Base-by-base conservation (phyloP, 2,797 vertebrate species). In the Poeciliopsis gracilis region DNA sequence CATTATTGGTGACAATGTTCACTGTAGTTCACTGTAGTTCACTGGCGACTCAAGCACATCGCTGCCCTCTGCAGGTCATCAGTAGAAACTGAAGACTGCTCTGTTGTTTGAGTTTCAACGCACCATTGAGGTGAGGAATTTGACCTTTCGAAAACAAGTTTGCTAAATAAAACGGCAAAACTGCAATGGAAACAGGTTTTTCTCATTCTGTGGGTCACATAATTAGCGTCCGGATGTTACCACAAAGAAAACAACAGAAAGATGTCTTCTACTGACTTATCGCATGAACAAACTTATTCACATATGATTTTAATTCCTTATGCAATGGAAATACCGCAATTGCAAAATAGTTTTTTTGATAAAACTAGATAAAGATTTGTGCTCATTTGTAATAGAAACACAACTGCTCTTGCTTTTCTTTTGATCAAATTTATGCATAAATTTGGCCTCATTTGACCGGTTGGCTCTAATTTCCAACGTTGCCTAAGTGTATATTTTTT, bases 401-500 rank as follows among this genome's bases (percentile, higher is more conserved):
- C 10, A 23, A 36, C 18, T 9, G 2, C 10, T 13, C 23, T 43
- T 38, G 12, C 66, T 25, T 7, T 43, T 69, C 23, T 38, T 9
- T 43, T 69, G 38, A 15, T 69, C 23, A 69, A 28, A n/a, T n/a
- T 41, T 67, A 67, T 67, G 5, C 13, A 5, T 41, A 25, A 11
- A 67, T 67, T 25, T 38, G 3, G 2, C 66, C 23, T 13, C 23
- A 25, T 43, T 67, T 3, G 36, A 15, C 23, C 23, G 12, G 5
- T 67, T 5, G 36, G 10, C 20, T 67, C 23, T 12, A 41, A 43
- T n/a, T 69, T 69, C 66, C 66, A 43, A 69, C 20, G 2, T 23
- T 67, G 20, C 23, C 36, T 25, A 13, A 77, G 55, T 53, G 41
- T 73, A 12, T 53, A 7, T 72, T 18, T 61, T 82, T 82, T 63